phyloP scores from a whole-genome alignment of 30 jellyfish, hydroid and myxozoan species.

The Hydractinia symbiolongicarpus region DNA sequence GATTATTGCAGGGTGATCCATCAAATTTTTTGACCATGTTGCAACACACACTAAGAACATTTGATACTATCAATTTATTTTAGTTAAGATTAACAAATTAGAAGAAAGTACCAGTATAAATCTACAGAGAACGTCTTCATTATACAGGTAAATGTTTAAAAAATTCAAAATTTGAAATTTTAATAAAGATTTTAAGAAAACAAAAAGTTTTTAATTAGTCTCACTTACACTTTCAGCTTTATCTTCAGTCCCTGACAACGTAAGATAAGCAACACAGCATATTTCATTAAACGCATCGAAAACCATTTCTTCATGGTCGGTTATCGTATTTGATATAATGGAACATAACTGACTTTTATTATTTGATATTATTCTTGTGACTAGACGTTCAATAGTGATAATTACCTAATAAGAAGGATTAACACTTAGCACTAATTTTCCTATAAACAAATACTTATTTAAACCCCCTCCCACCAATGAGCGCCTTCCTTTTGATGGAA shows the following conservation, averaged over 20 bases:
- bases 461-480: no score
- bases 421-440: neutral
- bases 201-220: neutral
- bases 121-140: neutral
- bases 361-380: slow-evolving; percentile 32
- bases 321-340: slow-evolving; percentile 47
- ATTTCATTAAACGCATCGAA: slow-evolving; percentile 60
- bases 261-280: slow-evolving; percentile 61
- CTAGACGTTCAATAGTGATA: slow-evolving; percentile 61
- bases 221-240: slow-evolving; percentile 57
- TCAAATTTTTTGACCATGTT: no score
- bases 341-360: slow-evolving; percentile 44
- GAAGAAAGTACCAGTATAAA: no score
- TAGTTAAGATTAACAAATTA: no score
- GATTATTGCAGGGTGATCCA: no score
- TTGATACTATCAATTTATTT: no score
- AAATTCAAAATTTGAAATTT: neutral
- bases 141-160: neutral
- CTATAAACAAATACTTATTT: no score
- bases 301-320: slow-evolving; percentile 34
- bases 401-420: slow-evolving; percentile 36
- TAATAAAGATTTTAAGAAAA: neutral
- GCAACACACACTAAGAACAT: no score
- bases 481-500: no score
- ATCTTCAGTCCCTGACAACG: slow-evolving; percentile 49